Evolutionary conservation across 2,113 vertebrate species (phyloP).

Genomic region (Sinocyclocheilus grahami): DNA sequence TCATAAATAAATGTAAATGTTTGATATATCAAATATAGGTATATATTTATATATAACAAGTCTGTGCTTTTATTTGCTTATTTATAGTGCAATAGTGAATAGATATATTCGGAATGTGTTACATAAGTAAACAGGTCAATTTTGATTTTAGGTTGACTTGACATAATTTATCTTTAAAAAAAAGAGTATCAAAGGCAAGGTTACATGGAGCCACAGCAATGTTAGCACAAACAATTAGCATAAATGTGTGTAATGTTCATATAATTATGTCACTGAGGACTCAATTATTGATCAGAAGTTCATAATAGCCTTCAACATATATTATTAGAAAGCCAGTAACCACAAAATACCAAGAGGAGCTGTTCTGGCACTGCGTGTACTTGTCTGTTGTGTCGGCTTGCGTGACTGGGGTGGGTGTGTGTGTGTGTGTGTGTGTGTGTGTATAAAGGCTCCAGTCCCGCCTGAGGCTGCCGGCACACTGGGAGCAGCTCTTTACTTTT

Average conservation of each 20-base stretch:
- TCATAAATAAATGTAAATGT: background rate
- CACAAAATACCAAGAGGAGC: conserved; percentile 59
- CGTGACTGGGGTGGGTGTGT: conserved; percentile 55
- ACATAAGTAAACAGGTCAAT: background rate
- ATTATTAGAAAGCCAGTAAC: background rate
- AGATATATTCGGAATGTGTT: background rate
- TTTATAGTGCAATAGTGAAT: background rate
- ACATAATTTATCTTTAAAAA: background rate
- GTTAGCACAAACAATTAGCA: background rate
- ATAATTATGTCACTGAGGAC: background rate
- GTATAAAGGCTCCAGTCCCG: conserved; percentile 73
- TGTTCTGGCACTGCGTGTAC: conserved; percentile 71
- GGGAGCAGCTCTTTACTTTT: conserved; percentile 70
- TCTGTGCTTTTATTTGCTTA: background rate
- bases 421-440: conserved; percentile 68
- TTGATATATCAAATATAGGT: background rate
- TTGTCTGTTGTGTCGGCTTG: conserved; percentile 72
- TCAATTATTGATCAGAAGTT: background rate
- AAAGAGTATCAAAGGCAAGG: background rate
- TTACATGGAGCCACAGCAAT: background rate
- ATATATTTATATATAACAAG: background rate
- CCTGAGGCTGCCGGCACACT: conserved; percentile 72
- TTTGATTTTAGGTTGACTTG: background rate
- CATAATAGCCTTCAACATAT: conserved; percentile 1
- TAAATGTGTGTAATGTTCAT: background rate